phyloP scores from a whole-genome alignment of 2,888 invertebrate genomes.

The Trissolcus japonicus region DNA sequence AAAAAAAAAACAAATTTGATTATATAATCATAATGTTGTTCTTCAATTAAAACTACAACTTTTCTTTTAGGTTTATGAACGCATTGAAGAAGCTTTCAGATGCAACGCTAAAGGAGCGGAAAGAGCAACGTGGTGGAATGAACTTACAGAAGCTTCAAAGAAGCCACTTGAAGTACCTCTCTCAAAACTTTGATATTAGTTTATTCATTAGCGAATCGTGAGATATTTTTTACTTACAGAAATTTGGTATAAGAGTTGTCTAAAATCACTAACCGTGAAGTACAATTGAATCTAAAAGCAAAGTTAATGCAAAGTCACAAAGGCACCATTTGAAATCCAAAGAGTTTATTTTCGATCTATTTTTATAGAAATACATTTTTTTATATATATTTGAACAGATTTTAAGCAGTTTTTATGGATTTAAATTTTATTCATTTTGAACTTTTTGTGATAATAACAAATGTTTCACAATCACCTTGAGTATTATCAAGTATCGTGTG shows the following conservation, averaged over 20 bases:
- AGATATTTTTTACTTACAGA: conserved; percentile 27
- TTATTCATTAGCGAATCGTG: conserved; percentile 10
- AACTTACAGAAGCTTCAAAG: conserved; percentile 74
- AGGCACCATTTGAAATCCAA: too few species aligned
- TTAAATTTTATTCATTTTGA: too few species aligned
- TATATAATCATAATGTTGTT: background rate
- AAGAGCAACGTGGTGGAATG: conserved; percentile 86
- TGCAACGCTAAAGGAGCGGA: conserved; percentile 83
- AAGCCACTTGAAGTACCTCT: conserved; percentile 63
- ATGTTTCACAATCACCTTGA: too few species aligned
- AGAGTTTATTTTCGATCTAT: background rate
- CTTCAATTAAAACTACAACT: conserved; percentile 1
- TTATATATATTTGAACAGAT: background rate
- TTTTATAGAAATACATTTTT: background rate
- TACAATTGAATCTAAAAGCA: conserved; percentile 34
- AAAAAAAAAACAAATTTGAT: conserved; percentile 4
- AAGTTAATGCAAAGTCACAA: background rate
- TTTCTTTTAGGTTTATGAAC: conserved; percentile 82
- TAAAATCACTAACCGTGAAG: conserved; percentile 44
- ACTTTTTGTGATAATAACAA: too few species aligned
- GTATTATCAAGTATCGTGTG: too few species aligned
- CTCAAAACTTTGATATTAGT: conserved; percentile 67
- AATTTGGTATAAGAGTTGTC: conserved; percentile 26
- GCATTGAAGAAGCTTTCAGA: conserved; percentile 84
- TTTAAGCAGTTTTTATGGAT: too few species aligned